Conservation (phyloP, 2,797 vertebrate genomes). For the Chaunax sp. region DNA sequence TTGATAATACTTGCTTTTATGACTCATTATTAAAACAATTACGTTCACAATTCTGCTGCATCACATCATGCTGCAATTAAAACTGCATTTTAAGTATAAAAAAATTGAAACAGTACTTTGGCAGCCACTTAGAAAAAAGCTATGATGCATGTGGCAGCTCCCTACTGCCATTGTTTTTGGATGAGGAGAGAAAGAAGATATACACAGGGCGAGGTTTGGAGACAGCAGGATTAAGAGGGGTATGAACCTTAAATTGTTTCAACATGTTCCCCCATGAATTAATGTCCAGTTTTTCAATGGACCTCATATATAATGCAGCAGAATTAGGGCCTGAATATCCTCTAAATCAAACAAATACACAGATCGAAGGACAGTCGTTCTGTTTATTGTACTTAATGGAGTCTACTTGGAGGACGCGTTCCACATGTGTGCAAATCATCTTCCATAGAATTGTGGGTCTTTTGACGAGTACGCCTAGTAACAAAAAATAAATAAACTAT, state of each 20-base stretch:
- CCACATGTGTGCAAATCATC: no score
- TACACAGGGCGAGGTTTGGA: background rate
- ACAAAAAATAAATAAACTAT: no score
- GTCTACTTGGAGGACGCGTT: no score
- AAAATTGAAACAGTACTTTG: constrained; percentile 9
- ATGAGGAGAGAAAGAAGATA: background rate
- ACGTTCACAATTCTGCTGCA: background rate
- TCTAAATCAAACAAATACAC: no score
- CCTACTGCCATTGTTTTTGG: background rate
- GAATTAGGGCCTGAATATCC: no score
- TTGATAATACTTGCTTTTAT: background rate
- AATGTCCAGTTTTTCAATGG: no score
- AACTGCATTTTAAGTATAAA: constrained; percentile 1
- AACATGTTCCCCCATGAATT: no score
- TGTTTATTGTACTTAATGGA: no score
- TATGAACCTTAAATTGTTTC: background rate
- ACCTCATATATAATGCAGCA: no score
- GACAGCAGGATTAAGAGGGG: background rate
- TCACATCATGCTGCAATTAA: constrained; percentile 9
- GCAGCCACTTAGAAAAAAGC: constrained; percentile 5
- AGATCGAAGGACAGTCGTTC: no score
- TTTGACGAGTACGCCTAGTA: no score
- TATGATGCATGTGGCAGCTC: background rate
- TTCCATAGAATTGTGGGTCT: no score
- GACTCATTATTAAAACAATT: background rate